Base-by-base conservation (phyloP, 2,888 invertebrate genomes). In the Cryptophagus acutangulus region DNA sequence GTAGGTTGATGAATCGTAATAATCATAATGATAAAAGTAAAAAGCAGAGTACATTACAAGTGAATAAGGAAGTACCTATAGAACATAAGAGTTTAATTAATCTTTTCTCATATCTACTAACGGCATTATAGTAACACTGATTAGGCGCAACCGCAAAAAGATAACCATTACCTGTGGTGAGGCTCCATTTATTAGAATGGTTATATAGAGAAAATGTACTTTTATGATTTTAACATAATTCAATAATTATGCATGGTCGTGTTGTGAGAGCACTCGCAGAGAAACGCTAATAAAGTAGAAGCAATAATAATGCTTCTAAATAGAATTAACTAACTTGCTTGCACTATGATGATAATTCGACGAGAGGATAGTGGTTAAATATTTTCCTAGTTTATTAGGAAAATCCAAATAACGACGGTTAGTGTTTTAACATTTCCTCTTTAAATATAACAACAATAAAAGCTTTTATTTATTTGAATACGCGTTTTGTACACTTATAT, bases 71-170 rank as follows among this genome's bases (percentile, higher is more conserved):
- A 3, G 12, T 10, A 16, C n/a, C n/a, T n/a, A n/a, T 5, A 31
- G 16, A 12, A 8, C 16, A 13, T 31, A 31, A 31, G 12, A 31
- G 31, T 31, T 16, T 31, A 31, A 31, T 31, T 31, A 31, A 31
- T 31, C 31, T 31, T 31, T 31, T 31, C 31, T 31, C 14, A 31
- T 31, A 31, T 31, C 31, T 31, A 31, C 31, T 31, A 31, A 31
- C 31, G 31, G 31, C 8, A 31, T 16, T 31, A 16, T 13, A 31
- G 8, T 10, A 31, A 26, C 31, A 31, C 12, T 31, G 31, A 31
- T 31, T 31, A 31, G 31, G 31, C 16, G 12, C 31, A 31, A 31
- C 12, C 12, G 31, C 31, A 31, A 8, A 10, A 15, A 31, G 31
- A 31, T 31, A 31, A 31, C 31, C 16, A 31, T 31, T 31, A 12